Base-by-base conservation (phyloP, 2,113 vertebrate genomes). In the Ibidorhyncha struthersii region DNA sequence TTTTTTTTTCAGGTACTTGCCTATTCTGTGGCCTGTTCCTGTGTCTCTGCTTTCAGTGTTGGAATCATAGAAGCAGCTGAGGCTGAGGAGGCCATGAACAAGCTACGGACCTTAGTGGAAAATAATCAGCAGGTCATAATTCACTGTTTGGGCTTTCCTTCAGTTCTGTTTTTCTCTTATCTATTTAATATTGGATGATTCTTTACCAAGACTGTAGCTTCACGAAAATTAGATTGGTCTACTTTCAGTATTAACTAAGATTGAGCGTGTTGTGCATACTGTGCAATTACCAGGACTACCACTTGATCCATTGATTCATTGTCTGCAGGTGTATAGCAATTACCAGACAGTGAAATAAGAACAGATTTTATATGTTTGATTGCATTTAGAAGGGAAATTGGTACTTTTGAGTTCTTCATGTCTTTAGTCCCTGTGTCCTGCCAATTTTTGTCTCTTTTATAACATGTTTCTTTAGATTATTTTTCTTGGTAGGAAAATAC, bases 41-140 rank as follows among this genome's bases (percentile, higher is more conserved):
- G 97, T 6, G 94, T 99, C 22, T 99, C 99, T 4, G 99, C 99
- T 3, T 99, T 99, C 96, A 98, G 98, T 47, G 97, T 90, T 49
- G 98, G 99, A 47, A 97, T 99, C 38, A 94, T 99, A 45, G 98
- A 99, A 49, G 98, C 98, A 21, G 38, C 38, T 9, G 99, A 99
- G 90, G 99, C 99, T 4, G 99, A 99, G 84, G 98, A 99, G 53
- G 86, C 98, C 66, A 99, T 99, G 99, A 98, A 82, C 92, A 98
- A 98, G 14, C 96, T 99, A 79, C 98, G 87, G n/a, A 93, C 87
- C 27, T 94, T 99, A 96, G 98, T 98, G 1, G 99, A 99, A 96
- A 98, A 99, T 81, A 99, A 98, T 97, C 99, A 99, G 90, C 99
- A 99, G 99, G 99, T 99, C 73, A 30, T 86, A 49, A 70, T 78